Evolutionary conservation across 2,113 vertebrate species (phyloP).

Genomic region (Silurus glanis): DNA sequence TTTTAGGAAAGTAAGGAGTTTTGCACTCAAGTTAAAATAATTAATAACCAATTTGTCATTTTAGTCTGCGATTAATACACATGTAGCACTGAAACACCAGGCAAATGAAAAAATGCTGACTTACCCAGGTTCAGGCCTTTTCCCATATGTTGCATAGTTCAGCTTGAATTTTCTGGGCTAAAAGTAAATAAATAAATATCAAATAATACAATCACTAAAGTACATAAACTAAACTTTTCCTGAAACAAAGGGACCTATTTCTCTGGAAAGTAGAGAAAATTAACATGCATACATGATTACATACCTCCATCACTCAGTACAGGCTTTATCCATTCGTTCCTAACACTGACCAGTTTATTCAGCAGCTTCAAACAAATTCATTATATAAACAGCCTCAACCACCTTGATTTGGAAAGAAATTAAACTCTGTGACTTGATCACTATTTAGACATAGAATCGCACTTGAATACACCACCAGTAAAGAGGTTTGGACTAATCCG

Average conservation of each 20-base stretch:
- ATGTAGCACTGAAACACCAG: not conserved
- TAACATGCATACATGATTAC: conserved; percentile 69
- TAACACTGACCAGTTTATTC: conserved; percentile 75
- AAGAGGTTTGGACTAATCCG: not conserved
- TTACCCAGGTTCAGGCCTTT: conserved; percentile 77
- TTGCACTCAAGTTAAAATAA: not conserved
- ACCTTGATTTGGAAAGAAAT: conserved; percentile 67
- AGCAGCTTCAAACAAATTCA: conserved; percentile 77
- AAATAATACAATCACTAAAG: conserved; percentile 36
- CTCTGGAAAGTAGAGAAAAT: conserved; percentile 68
- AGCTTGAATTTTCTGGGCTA: conserved; percentile 82
- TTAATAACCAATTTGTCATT: not conserved
- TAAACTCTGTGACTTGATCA: conserved; percentile 64
- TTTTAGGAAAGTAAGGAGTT: not conserved
- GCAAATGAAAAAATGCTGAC: conserved; percentile 35
- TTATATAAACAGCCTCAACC: conserved; percentile 70
- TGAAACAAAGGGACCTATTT: conserved; percentile 49
- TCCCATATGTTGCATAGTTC: conserved; percentile 80
- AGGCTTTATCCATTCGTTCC: conserved; percentile 76
- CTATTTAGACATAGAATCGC: conserved; percentile 20
- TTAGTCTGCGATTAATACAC: not conserved
- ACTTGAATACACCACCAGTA: not conserved
- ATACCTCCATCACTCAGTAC: conserved; percentile 76
- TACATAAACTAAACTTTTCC: conserved; percentile 63
- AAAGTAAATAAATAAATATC: conserved; percentile 42